Base-by-base conservation (phyloP, 2,888 invertebrate species). In the Molorchus minor region DNA sequence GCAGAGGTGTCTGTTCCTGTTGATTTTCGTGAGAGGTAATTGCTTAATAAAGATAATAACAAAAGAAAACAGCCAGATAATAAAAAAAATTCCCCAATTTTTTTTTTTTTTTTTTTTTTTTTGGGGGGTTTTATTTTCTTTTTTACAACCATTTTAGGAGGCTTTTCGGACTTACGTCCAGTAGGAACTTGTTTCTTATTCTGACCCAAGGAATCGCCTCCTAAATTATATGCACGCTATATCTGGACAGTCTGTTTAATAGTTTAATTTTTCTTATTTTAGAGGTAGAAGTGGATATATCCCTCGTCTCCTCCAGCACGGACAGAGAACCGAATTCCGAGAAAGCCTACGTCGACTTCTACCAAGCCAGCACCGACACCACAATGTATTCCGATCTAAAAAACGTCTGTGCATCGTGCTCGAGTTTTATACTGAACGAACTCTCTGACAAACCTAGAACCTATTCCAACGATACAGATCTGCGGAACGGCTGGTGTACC, bases 21-120 rank as follows among this genome's bases (percentile, higher is more conserved):
- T 86, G 25, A 74, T 84, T 29, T 83, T 80, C 58, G 81, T 85
- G 2, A 79, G 80, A 70, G 81, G 83, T 77, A 63, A 66, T 70
- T 46, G 2, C 10, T n/a, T n/a, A n/a, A n/a, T n/a, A n/a, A n/a
- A n/a, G n/a, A n/a, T n/a, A n/a, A n/a, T n/a, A n/a, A n/a, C n/a
- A n/a, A n/a, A n/a, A n/a, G n/a, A n/a, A n/a, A n/a, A n/a, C n/a
- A n/a, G n/a, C n/a, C n/a, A n/a, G n/a, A n/a, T n/a, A n/a, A n/a
- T n/a, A n/a, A n/a, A n/a, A n/a, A n/a, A n/a, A n/a, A n/a, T n/a
- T n/a, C n/a, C n/a, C n/a, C n/a, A n/a, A n/a, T n/a, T n/a, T n/a
- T n/a, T n/a, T n/a, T n/a, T n/a, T n/a, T n/a, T n/a, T n/a, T n/a
- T n/a, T n/a, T n/a, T n/a, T n/a, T n/a, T n/a, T n/a, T n/a, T n/a